These are phyloP conservation scores for Phengaris alcon DNA, from an alignment of 2,888 invertebrate genomes.

Conservation along the genomic window DNA sequence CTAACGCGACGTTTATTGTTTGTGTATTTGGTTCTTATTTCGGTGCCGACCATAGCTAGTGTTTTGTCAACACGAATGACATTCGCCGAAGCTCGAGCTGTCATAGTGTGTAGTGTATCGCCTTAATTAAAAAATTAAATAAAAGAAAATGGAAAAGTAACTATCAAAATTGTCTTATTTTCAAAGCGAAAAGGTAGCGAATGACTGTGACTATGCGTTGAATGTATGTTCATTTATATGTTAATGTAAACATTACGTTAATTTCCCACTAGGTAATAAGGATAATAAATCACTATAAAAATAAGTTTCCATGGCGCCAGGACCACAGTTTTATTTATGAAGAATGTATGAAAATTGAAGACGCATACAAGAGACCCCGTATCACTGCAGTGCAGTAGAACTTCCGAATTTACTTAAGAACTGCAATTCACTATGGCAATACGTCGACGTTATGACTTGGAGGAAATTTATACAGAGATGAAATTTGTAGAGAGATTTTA, in stretches of 20 bases:
- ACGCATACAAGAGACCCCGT: not conserved
- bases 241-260: not conserved
- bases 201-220: not conserved
- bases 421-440: constrained; percentile 27
- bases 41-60: no score
- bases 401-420: constrained; percentile 28
- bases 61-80: no score
- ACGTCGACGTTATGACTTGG: constrained; percentile 20
- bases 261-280: not conserved
- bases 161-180: no score
- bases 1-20: no score
- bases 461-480: constrained; percentile 6
- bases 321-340: not conserved
- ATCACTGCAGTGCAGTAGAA: constrained; percentile 11
- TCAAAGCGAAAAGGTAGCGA: not conserved
- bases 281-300: constrained; percentile 4
- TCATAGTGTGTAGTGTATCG: no score
- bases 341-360: not conserved
- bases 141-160: no score
- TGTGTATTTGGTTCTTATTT: no score
- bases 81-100: no score
- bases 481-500: constrained; percentile 2
- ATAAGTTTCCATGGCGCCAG: constrained; percentile 8
- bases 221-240: not conserved
- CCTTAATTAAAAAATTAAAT: no score